Conservation (phyloP, 92 coral and sea anemone species). For the Actinernus sp. region DNA sequence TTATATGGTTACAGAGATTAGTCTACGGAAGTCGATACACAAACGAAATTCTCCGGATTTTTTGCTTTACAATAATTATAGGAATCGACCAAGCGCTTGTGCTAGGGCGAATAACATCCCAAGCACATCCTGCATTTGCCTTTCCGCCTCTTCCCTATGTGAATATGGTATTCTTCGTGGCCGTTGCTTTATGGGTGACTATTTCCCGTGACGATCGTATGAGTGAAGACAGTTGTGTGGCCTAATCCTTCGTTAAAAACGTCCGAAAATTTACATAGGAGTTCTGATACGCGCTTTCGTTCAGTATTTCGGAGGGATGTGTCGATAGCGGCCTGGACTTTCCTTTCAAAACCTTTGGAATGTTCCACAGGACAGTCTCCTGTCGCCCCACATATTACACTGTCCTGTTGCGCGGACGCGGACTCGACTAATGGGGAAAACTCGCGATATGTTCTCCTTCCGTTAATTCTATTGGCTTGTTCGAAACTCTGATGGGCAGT, state of each 20-base stretch:
- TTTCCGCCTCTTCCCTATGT: constrained; percentile 32
- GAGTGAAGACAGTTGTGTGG: not conserved
- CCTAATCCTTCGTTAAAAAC: constrained; percentile 11
- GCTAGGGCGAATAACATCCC: constrained; percentile 50
- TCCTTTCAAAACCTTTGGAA: not conserved
- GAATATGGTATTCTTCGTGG: constrained; percentile 34
- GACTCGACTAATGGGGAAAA: no score
- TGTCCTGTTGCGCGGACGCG: no score
- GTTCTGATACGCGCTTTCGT: not conserved
- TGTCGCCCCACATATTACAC: no score
- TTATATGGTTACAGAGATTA: constrained; percentile 2
- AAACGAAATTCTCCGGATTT: constrained; percentile 33
- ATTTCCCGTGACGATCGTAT: constrained; percentile 7
- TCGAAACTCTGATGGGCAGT: no score
- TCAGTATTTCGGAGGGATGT: not conserved
- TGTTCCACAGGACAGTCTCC: no score
- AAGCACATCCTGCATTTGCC: constrained; percentile 27
- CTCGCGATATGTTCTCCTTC: no score
- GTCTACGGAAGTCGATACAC: constrained; percentile 12
- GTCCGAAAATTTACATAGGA: constrained; percentile 16
- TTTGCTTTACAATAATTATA: constrained; percentile 28
- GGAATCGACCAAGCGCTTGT: constrained; percentile 64
- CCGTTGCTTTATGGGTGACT: constrained; percentile 25
- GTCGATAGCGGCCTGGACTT: not conserved
- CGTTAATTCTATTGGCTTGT: no score